Evolutionary conservation across 2,113 vertebrate genomes (phyloP), one percentile per base, ranked within the genome.

Genomic region (Clinocottus analis): DNA sequence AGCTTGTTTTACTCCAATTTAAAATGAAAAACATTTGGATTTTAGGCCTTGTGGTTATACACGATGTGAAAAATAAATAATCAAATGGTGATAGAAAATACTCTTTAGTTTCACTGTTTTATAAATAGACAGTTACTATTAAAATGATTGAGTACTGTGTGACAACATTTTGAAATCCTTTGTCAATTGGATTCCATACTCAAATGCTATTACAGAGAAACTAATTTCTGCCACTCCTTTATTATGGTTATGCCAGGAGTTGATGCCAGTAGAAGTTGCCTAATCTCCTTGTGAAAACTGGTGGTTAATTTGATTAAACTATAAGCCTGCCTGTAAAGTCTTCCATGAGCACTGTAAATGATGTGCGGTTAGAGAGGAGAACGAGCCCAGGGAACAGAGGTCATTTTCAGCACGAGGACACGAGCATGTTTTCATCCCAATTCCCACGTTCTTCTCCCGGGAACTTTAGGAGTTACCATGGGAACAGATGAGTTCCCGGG

Each of bases 401-500:
- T 82, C 23, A 79, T 79, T 82, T 80, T 86, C 80, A 29, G 76
- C 85, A 90, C 62, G 75, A 70, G 66, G 82, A 79, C 82, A 86
- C 64, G 80, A 59, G 79, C 78, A 77, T 90, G 90, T 87, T 90
- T 90, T 89, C 39, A 87, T 90, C 77, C 75, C 53, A 33, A 88
- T 92, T 91, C 91, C 90, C 91, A 92, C 88, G 89, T 92, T 91
- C 87, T 90, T 89, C 86, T 91, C 85, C 79, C 55, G 84, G 87
- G 91, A 91, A 90, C 83, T 79, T 83, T 84, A 25, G 21, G 70
- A 35, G 93, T 94, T 92, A 19, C 90, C 92, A 93, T 93, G 91
- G 93, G 88, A 91, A 93, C 92, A 66, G 90, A 90, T 90, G 85
- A 93, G 93, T 92, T 93, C 89, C 88, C 88, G 82, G 90, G 88